Evolutionary conservation across 1,140 invertebrate genomes (phyloP), one percentile per base, ranked within the genome.

Genomic region (Saccostrea echinata): DNA sequence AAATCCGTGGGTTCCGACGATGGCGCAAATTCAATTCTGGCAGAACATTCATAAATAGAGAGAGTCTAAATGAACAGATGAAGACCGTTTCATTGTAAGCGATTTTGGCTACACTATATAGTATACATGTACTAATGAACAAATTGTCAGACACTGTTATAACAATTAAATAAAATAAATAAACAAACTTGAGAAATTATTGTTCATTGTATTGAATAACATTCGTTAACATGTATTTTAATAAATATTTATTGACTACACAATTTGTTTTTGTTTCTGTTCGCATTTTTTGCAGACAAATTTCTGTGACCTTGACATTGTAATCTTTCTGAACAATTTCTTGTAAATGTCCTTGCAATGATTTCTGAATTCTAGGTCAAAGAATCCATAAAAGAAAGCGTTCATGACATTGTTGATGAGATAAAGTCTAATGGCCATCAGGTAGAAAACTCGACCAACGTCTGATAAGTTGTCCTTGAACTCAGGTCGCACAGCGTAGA

Each of bases 391-490:
- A 55, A 87, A 83, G 57, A 89, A 83, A 8, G 86, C 81, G 81
- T 89, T 89, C 18, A 86, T 80, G 16, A 87, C 84, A 71, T 87
- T 89, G 35, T 89, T 89, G 12, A 89, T 55, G 43, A 89, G n/a
- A 84, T 89, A 89, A 83, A 89, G 88, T n/a, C 88, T 87, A 52
- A 89, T 83, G n/a, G 82, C 86, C n/a, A 89, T 85, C 30, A 89
- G 80, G 43, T 85, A 89, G 9, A 89, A 24, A 1, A 84, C 84
- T 12, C 80, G 86, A 35, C 84, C 57, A 33, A 61, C 35, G 0
- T 51, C 57, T 9, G 86, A 71, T 27, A 89, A 55, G 83, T 83
- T 85, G 3, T 57, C 81, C 24, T 85, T 71, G 33, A 87, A 89
- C 4, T 80, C 76, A 12, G 84, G 61, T n/a, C 83, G 35, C 1